Evolutionary conservation across 2,888 invertebrate genomes (phyloP), one percentile per base, ranked within the genome.

Genomic region (Ariolimax columbianus): DNA sequence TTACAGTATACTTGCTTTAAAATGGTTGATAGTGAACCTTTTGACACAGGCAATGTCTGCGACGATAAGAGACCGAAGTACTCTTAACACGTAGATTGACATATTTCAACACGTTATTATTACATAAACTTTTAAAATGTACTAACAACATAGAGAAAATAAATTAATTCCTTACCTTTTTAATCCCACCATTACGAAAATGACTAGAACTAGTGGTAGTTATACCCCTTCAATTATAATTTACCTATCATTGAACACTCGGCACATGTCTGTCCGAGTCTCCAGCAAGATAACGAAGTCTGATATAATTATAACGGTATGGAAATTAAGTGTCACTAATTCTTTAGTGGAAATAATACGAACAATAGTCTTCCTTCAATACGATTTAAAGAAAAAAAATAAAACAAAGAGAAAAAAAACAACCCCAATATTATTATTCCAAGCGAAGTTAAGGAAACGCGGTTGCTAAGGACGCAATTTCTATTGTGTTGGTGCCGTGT

Each of bases 391-490:
- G 11, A 19, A 33, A n/a, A 55, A 7, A 70, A 47, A 26, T n/a
- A 43, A 47, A 47, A 43, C 33, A 11, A 36, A 19, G 19, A n/a
- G n/a, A n/a, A n/a, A n/a, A n/a, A 9, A 55, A 23, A 14, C n/a
- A 30, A 17, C 19, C 14, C 9, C 33, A 1, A 66, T 66, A 33
- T 30, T 7, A 30, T 7, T 26, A 30, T 66, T 30, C 43, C 40
- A 63, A 63, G 75, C 75, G 9, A 51, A 40, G 26, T n/a, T 19
- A 40, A 17, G 11, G 36, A 79, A 47, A 66, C 79, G n/a, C 36
- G 3, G 79, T 79, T 79, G 79, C 43, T 19, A 79, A 47, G 79
- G 79, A 79, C 79, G 79, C 79, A 19, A 36, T 19, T 30, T 33
- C 23, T 40, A 43, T 66, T 47, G 79, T 79, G 79, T 66, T 40